A percentile compares a stretch with the other conserved stretches of the same genome.
These are phyloP conservation scores for Columba guinea DNA, from an alignment of 2,797 vertebrate genomes.

Conservation along the genomic window DNA sequence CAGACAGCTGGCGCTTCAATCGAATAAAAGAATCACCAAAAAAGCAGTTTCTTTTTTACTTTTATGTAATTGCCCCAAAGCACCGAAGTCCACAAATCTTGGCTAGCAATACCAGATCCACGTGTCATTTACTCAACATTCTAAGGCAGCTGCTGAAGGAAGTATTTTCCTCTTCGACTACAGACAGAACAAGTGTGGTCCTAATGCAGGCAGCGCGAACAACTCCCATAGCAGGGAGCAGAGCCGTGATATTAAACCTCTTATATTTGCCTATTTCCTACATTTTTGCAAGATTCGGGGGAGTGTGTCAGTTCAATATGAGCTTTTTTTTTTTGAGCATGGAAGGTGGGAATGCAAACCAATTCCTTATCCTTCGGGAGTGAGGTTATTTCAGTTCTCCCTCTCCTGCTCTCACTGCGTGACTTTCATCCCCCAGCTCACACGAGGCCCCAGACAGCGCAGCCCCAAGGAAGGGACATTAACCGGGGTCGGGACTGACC, in stretches of 20 bases:
- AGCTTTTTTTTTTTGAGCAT: background rate
- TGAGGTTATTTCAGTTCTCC: background rate
- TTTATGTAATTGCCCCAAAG: background rate
- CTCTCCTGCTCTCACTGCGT: background rate
- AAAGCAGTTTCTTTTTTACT: background rate
- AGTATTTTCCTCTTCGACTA: background rate
- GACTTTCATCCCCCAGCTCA: background rate
- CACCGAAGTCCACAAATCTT: background rate
- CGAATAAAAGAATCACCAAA: background rate
- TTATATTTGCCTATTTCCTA: background rate
- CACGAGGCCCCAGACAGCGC: background rate
- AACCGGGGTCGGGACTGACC: fast-evolving
- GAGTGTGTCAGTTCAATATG: background rate
- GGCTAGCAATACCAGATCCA: background rate
- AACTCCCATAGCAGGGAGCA: background rate
- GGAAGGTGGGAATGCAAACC: background rate
- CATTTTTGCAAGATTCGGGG: background rate
- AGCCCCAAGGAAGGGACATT: background rate
- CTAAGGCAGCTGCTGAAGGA: background rate
- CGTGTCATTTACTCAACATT: background rate
- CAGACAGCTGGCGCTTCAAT: background rate
- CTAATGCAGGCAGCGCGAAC: background rate
- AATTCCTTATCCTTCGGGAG: background rate
- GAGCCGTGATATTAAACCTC: background rate
- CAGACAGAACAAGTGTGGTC: background rate